Evolutionary conservation across 2,113 vertebrate species (phyloP).

Genomic region (Protobothrops flavoviridis): DNA sequence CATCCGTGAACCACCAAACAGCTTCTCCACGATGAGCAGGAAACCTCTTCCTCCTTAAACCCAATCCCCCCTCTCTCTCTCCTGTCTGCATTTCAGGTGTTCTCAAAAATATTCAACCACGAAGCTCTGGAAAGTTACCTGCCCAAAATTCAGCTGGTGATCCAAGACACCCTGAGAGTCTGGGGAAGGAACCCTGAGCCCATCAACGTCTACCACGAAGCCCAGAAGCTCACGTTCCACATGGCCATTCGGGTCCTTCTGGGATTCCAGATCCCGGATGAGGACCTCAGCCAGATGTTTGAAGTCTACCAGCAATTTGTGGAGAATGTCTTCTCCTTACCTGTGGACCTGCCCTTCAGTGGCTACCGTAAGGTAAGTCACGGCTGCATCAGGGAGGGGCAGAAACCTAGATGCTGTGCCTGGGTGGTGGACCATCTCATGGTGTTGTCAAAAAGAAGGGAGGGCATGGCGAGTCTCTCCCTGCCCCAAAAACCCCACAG

Average conservation of each 20-base stretch:
- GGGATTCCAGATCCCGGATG: conserved; percentile 90
- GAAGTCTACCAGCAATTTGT: conserved; percentile 95
- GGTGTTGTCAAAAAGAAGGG: neutral
- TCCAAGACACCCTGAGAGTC: conserved; percentile 89
- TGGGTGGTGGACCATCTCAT: neutral
- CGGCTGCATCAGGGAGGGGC: fast-evolving
- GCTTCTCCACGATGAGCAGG: neutral
- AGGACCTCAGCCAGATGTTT: conserved; percentile 87
- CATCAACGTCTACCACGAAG: conserved; percentile 94
- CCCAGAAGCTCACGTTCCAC: conserved; percentile 92
- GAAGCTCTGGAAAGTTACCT: conserved; percentile 94
- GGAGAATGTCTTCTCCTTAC: conserved; percentile 95
- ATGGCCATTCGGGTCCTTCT: conserved; percentile 94
- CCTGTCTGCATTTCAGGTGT: conserved; percentile 74
- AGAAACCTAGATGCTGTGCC: neutral
- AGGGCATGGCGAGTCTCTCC: neutral
- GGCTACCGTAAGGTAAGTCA: conserved; percentile 89
- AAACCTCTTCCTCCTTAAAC: too few species aligned
- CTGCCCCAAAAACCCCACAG: neutral
- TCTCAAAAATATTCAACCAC: conserved; percentile 97
- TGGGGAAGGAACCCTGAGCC: conserved; percentile 92
- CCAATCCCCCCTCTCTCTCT: too few species aligned
- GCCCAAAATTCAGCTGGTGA: conserved; percentile 95
- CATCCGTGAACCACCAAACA: neutral
- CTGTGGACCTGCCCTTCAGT: conserved; percentile 92